Percentiles rank a stretch among this genome's conserved stretches.
These are phyloP conservation scores for Hyalella azteca DNA, from an alignment of 2,888 invertebrate genomes.

Conservation along the genomic window DNA sequence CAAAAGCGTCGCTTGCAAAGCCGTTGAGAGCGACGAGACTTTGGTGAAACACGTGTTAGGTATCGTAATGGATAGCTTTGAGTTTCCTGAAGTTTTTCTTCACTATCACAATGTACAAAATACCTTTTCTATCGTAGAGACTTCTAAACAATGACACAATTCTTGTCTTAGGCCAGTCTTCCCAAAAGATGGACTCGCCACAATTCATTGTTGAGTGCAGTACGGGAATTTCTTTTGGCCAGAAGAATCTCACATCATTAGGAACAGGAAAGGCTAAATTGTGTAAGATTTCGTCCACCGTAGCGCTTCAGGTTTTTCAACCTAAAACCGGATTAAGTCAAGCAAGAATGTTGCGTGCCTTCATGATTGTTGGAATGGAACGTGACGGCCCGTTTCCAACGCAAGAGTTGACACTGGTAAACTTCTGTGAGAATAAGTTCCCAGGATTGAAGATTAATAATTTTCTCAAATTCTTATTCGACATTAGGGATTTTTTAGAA, in stretches of 20 bases:
- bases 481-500: too few relatives aligned
- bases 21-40: conserved; percentile 5
- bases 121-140: neutral
- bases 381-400: too few relatives aligned
- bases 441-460: too few relatives aligned
- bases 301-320: neutral
- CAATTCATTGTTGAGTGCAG: neutral
- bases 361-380: neutral
- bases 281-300: conserved; percentile 16
- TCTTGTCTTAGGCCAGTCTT: neutral
- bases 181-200: conserved; percentile 16
- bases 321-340: neutral
- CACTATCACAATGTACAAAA: neutral
- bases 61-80: conserved; percentile 24
- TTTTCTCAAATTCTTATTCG: too few relatives aligned
- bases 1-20: conserved; percentile 23
- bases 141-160: conserved; percentile 22
- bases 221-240: conserved; percentile 7
- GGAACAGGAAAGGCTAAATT: conserved; percentile 29
- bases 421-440: too few relatives aligned
- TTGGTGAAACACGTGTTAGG: conserved; percentile 6
- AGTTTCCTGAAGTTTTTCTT: conserved; percentile 1
- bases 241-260: conserved; percentile 22
- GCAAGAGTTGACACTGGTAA: too few relatives aligned
- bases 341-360: neutral